Evolutionary conservation across 2,797 vertebrate species (phyloP).

Genomic region (Heliangelus exortis): DNA sequence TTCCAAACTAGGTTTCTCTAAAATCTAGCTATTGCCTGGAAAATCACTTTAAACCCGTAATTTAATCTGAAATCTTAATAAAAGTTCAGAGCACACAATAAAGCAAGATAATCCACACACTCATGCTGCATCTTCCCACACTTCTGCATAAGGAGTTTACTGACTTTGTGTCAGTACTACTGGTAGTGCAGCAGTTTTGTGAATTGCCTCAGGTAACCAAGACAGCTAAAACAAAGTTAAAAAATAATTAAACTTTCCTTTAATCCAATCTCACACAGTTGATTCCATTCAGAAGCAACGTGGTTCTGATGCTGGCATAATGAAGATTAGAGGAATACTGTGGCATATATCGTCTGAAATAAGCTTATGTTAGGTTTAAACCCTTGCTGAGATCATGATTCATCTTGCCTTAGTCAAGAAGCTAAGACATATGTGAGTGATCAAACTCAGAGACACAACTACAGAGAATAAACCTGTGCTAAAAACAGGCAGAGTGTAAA

Average conservation of each 20-base stretch:
- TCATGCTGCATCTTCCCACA: background rate
- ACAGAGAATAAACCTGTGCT: background rate
- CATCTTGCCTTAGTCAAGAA: background rate
- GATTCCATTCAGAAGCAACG: background rate
- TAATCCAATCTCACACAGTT: background rate
- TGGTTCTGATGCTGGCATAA: background rate
- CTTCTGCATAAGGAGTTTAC: fast-evolving
- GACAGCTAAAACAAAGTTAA: background rate
- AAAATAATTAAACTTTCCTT: background rate
- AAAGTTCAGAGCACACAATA: background rate
- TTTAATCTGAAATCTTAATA: background rate
- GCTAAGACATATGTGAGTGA: background rate
- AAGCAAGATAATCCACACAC: background rate
- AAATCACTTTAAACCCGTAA: background rate
- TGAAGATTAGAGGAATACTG: background rate
- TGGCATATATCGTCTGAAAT: background rate
- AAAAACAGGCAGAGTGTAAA: background rate
- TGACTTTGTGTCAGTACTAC: background rate
- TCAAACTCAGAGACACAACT: background rate
- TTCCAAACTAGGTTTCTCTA: background rate
- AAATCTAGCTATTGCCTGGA: background rate
- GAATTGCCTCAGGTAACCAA: background rate
- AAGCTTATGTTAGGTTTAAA: background rate
- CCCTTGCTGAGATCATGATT: background rate
- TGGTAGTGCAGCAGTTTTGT: background rate